Percentiles rank a stretch among this genome's conserved stretches.
Conservation (phyloP, 1,140 invertebrate species). For the Chionoecetes opilio region DNA sequence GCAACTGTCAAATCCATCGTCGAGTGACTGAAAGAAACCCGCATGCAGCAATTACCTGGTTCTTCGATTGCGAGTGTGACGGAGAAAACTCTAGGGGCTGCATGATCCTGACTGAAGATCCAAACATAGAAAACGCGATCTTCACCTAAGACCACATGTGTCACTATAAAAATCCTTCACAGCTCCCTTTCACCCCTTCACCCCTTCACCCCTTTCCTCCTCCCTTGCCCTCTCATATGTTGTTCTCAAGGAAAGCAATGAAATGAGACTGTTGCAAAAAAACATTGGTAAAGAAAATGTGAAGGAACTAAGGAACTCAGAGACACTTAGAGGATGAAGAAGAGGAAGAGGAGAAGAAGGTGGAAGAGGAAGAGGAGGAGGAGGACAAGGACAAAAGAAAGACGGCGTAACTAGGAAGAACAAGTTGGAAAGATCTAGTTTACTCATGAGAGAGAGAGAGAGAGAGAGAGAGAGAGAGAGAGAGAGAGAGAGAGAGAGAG, state of each 20-base stretch:
- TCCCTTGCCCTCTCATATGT: not conserved
- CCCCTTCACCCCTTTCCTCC: not conserved
- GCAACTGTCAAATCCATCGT: too few species aligned
- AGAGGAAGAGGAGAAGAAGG: not conserved
- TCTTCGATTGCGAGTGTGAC: too few species aligned
- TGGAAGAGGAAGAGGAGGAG: not conserved
- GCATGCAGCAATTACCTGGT: too few species aligned
- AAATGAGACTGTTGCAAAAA: not conserved
- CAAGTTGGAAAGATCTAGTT: not conserved
- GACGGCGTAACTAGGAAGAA: not conserved
- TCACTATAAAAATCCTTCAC: too few species aligned
- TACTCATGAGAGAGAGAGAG: not conserved
- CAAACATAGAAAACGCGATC: too few species aligned
- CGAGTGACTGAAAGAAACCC: too few species aligned
- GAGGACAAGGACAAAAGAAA: not conserved
- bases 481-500: constrained; percentile 17
- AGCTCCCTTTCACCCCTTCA: too few species aligned
- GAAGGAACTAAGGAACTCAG: not conserved
- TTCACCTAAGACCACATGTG: too few species aligned
- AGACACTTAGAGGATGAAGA: not conserved
- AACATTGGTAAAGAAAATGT: not conserved
- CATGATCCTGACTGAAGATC: too few species aligned
- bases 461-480: constrained; percentile 17
- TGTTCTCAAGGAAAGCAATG: constrained; percentile 5
- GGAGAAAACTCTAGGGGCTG: too few species aligned